Evolutionary conservation across 2,113 vertebrate genomes (phyloP).

Genomic region (Hemiscyllium ocellatum): DNA sequence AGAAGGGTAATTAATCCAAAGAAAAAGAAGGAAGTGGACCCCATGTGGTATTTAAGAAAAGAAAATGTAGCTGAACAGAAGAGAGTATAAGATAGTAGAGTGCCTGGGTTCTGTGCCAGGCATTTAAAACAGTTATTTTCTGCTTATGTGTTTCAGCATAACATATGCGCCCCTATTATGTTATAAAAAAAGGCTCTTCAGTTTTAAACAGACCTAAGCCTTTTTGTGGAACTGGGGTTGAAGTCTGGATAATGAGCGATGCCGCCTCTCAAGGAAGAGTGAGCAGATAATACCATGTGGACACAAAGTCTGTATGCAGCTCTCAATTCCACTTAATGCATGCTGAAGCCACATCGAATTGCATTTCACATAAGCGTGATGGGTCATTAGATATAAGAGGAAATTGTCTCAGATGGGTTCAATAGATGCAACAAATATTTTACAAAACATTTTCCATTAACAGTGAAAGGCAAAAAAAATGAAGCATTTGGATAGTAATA

Average conservation of each 20-base stretch:
- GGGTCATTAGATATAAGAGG: constrained; percentile 86
- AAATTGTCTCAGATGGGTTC: constrained; percentile 89
- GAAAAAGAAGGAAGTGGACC: constrained; percentile 47
- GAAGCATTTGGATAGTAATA: constrained; percentile 33
- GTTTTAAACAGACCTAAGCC: constrained; percentile 49
- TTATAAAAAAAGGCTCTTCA: constrained; percentile 49
- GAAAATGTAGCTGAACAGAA: constrained; percentile 53
- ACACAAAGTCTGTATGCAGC: constrained; percentile 50
- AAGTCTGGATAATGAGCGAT: constrained; percentile 52
- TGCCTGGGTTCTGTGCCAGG: constrained; percentile 40
- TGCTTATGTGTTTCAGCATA: constrained; percentile 44
- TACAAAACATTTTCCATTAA: constrained; percentile 65
- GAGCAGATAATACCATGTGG: constrained; percentile 62
- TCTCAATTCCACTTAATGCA: constrained; percentile 49
- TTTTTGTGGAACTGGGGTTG: constrained; percentile 45
- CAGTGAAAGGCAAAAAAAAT: constrained; percentile 34
- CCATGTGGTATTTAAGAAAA: constrained; percentile 61
- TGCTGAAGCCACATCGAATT: constrained; percentile 53
- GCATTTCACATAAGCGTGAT: constrained; percentile 71
- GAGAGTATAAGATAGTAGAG: constrained; percentile 50
- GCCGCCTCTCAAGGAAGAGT: constrained; percentile 48
- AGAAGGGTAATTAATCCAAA: constrained; percentile 47
- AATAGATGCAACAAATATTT: constrained; percentile 93
- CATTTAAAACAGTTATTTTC: constrained; percentile 48
- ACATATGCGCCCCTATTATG: constrained; percentile 54